Conservation (phyloP, 2,113 vertebrate genomes). For the Silurus asotus region DNA sequence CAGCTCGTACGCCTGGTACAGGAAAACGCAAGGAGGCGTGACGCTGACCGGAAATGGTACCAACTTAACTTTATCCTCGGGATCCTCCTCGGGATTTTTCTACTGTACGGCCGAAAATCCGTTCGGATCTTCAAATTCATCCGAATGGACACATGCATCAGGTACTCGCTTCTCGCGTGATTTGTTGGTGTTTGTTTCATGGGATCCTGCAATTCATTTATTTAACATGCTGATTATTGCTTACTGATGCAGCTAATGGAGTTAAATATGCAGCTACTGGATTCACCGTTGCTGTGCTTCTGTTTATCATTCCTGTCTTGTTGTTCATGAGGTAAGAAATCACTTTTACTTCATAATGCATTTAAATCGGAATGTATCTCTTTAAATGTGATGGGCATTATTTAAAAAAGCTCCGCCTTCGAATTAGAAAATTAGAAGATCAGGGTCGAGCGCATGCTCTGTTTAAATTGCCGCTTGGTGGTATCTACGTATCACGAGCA, state of each 20-base stretch:
- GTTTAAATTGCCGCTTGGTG: too few species aligned
- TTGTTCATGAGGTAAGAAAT: constrained; percentile 18
- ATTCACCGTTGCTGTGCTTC: not conserved
- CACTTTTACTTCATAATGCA: not conserved
- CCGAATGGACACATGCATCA: not conserved
- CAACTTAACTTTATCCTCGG: constrained; percentile 3
- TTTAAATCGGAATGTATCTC: too few species aligned
- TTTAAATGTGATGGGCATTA: too few species aligned
- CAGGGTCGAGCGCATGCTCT: too few species aligned
- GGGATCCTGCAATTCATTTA: not conserved
- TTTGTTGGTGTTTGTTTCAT: not conserved
- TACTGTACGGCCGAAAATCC: constrained; percentile 29
- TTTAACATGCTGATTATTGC: not conserved
- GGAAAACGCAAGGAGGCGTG: not conserved
- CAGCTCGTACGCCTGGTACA: constrained; percentile 43
- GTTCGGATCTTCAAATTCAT: constrained; percentile 21
- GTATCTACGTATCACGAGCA: too few species aligned
- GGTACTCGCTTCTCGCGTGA: not conserved
- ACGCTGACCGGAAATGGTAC: not conserved
- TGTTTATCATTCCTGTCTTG: not conserved
- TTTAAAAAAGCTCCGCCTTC: too few species aligned
- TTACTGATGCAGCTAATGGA: not conserved
- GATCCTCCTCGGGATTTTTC: not conserved
- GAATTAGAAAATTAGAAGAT: too few species aligned
- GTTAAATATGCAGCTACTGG: not conserved